phyloP scores from a whole-genome alignment of 2,888 invertebrate species.

The Podotricha telesiphe region DNA sequence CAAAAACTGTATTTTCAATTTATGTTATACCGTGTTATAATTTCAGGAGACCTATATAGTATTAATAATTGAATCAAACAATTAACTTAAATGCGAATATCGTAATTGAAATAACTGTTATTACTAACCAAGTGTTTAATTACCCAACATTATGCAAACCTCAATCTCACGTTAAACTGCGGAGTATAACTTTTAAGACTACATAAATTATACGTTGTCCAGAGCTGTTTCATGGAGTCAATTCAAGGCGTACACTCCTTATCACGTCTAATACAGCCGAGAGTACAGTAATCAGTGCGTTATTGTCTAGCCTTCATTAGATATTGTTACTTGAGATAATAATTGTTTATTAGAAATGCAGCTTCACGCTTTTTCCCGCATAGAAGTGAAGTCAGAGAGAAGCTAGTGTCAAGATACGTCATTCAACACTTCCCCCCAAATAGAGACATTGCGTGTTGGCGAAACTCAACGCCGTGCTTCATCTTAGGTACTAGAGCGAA shows the following conservation, averaged over 20 bases:
- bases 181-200: constrained; percentile 53
- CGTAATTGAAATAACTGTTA: constrained; percentile 10
- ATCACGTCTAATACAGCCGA: constrained; percentile 40
- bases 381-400: too few relatives aligned
- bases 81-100: constrained; percentile 1
- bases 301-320: constrained; percentile 5
- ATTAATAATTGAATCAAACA: too few relatives aligned
- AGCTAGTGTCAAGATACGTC: too few relatives aligned
- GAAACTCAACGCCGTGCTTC: too few relatives aligned
- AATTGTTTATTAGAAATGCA: too few relatives aligned
- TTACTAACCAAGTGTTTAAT: constrained; percentile 20
- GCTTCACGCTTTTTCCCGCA: background rate
- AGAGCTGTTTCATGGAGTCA: constrained; percentile 53
- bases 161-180: constrained; percentile 52
- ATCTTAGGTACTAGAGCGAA: too few relatives aligned
- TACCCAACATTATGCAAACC: constrained; percentile 42
- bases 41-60: too few relatives aligned
- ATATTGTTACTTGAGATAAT: too few relatives aligned
- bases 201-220: constrained; percentile 59
- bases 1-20: too few relatives aligned
- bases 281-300: constrained; percentile 34
- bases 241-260: constrained; percentile 49
- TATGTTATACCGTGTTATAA: too few relatives aligned
- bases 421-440: too few relatives aligned
- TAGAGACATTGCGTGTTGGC: too few relatives aligned